These are phyloP conservation scores for Hormiphora californensis DNA, from an alignment of 37 sponge, comb jelly and placozoan species.

Conservation along the genomic window DNA sequence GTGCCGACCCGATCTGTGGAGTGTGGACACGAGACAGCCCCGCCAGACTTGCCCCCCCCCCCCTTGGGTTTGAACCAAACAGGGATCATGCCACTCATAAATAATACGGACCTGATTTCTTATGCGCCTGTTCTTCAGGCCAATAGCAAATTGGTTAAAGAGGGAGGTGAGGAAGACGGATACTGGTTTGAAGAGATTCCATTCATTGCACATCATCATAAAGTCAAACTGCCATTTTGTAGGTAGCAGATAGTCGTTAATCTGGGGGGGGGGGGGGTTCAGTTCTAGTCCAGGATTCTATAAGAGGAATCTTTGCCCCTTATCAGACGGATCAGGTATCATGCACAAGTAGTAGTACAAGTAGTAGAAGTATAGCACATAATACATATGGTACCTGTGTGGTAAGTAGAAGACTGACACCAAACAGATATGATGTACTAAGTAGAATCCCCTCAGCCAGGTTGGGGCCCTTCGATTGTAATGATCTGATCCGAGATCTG, in stretches of 20 bases:
- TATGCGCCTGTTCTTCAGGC: not conserved
- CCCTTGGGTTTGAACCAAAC: no score
- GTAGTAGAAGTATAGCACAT: not conserved
- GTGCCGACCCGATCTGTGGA: no score
- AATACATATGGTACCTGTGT: not conserved
- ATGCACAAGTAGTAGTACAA: no score
- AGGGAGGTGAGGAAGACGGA: not conserved
- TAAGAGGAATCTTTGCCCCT: no score
- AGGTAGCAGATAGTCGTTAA: constrained; percentile 6
- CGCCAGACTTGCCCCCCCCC: no score
- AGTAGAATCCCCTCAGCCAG: not conserved
- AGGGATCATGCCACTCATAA: no score
- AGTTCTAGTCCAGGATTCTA: not conserved
- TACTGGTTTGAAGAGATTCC: not conserved
- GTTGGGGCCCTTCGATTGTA: not conserved
- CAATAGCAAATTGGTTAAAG: not conserved
- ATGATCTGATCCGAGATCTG: no score
- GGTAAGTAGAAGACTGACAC: not conserved
- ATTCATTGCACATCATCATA: not conserved
- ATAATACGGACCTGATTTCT: not conserved
- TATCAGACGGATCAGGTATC: not conserved
- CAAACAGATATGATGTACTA: not conserved
- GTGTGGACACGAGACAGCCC: no score
- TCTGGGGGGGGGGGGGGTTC: not conserved
- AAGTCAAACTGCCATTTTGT: not conserved